Conservation (phyloP, 2,888 invertebrate species). For the Ganaspis brasiliensis region DNA sequence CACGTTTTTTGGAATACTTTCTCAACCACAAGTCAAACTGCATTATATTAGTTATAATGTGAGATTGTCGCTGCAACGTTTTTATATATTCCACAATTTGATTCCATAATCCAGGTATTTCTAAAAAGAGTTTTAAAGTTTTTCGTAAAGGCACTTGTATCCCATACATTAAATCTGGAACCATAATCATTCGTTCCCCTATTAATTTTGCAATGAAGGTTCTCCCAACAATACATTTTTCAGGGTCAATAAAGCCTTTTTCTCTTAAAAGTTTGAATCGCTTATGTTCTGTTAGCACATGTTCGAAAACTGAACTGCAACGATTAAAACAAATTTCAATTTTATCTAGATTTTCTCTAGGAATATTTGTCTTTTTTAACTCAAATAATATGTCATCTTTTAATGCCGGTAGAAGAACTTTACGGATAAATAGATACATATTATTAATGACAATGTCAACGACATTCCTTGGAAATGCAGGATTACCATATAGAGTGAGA, state of each 20-base stretch:
- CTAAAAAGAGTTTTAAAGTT: slow-evolving; percentile 45
- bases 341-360: neutral
- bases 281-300: slow-evolving; percentile 42
- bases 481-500: no score
- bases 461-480: slow-evolving; percentile 36
- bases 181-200: neutral
- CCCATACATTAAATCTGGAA: slow-evolving; percentile 36
- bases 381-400: slow-evolving; percentile 38
- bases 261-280: slow-evolving; percentile 43
- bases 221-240: slow-evolving; percentile 44
- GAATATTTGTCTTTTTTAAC: slow-evolving; percentile 37
- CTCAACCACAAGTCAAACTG: slow-evolving; percentile 26
- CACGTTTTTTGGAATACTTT: slow-evolving; percentile 25
- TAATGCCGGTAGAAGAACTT: slow-evolving; percentile 34
- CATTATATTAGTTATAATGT: slow-evolving; percentile 46
- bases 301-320: slow-evolving; percentile 41
- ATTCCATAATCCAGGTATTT: slow-evolving; percentile 44
- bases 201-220: slow-evolving; percentile 33
- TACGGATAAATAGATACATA: slow-evolving; percentile 37
- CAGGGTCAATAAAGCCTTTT: slow-evolving; percentile 45
- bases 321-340: slow-evolving; percentile 25
- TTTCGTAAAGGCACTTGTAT: slow-evolving; percentile 37
- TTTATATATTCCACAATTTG: slow-evolving; percentile 44
- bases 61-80: slow-evolving; percentile 21
- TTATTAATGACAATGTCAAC: slow-evolving; percentile 43